A percentile compares a stretch with the other conserved stretches of the same genome.
Evolutionary conservation across 2,888 invertebrate species (phyloP).

Genomic region (Galerucella pusilla): DNA sequence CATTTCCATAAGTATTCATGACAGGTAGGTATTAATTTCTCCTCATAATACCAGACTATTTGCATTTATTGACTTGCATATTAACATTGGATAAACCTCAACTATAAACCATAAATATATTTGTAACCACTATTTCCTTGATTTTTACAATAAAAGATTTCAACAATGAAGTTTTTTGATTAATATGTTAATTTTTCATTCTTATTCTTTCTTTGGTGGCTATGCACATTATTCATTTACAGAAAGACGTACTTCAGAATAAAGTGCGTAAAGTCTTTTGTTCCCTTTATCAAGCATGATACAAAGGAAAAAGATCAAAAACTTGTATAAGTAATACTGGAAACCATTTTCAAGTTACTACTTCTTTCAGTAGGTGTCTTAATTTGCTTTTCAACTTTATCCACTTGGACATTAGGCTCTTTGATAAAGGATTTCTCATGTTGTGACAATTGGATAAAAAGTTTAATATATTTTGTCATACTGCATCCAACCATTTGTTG

Average conservation of each 20-base stretch:
- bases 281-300: not conserved
- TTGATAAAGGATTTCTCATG: no score
- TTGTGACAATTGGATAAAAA: no score
- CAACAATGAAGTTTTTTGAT: not conserved
- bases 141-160: not conserved
- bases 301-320: not conserved
- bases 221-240: not conserved
- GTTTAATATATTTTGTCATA: no score
- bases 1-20: not conserved
- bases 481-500: no score
- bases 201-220: not conserved
- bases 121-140: not conserved
- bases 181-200: not conserved
- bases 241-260: not conserved
- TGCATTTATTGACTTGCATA: not conserved
- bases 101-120: not conserved
- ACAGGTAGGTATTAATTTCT: not conserved
- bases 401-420: no score
- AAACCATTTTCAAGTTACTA: no score
- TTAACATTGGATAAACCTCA: constrained; percentile 2
- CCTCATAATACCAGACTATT: not conserved
- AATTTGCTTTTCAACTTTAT: no score
- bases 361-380: no score
- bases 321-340: no score
- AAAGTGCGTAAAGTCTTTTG: not conserved